Evolutionary conservation across 1,140 invertebrate species (phyloP).

Genomic region (Stegodyphus dumicola): DNA sequence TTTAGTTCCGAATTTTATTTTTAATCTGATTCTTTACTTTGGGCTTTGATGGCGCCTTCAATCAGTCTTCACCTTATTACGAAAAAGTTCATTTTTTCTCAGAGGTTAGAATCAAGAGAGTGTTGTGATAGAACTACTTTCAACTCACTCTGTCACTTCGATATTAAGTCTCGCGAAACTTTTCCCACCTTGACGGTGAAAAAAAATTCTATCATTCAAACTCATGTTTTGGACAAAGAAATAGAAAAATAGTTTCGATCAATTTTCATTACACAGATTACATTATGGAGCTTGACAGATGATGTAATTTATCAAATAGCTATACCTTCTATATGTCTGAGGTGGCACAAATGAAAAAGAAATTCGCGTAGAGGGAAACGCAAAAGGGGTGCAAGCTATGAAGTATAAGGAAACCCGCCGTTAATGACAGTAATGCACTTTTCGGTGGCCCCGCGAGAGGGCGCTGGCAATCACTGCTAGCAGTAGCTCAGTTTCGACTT

Average conservation of each 20-base stretch:
- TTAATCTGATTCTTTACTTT: too few relatives aligned
- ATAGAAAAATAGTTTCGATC: background rate
- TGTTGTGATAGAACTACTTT: too few relatives aligned
- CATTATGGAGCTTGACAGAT: background rate
- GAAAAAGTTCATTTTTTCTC: too few relatives aligned
- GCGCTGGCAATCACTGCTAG: background rate
- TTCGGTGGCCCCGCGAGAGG: background rate
- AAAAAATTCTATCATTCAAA: background rate
- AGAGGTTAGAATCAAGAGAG: too few relatives aligned
- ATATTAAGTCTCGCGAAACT: background rate
- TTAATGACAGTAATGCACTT: constrained; percentile 1
- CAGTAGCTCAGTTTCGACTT: background rate
- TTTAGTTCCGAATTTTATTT: too few relatives aligned
- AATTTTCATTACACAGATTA: background rate
- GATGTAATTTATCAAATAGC: background rate
- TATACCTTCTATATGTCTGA: background rate
- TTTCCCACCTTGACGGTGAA: background rate
- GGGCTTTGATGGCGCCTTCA: too few relatives aligned
- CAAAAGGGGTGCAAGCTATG: background rate
- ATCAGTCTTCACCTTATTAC: too few relatives aligned
- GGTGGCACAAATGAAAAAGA: background rate
- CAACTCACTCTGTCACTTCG: too few relatives aligned
- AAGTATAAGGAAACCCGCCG: background rate
- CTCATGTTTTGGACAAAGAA: background rate
- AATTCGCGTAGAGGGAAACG: background rate